phyloP scores from a whole-genome alignment of 2,888 invertebrate species.

The Encarsia formosa region DNA sequence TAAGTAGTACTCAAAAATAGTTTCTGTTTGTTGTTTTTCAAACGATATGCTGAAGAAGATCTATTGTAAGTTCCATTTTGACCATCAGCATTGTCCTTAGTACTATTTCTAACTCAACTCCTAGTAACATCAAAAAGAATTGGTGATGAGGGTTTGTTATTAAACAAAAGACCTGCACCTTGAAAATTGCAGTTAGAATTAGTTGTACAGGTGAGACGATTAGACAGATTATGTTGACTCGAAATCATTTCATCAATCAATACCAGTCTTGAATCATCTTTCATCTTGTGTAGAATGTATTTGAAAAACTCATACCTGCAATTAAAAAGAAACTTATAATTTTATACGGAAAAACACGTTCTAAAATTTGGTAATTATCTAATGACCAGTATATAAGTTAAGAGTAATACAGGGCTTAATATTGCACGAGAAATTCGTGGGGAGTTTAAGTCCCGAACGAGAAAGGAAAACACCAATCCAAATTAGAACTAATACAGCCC shows the following conservation, averaged over 20 bases:
- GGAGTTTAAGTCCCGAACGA: too few relatives aligned
- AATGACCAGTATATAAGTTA: too few relatives aligned
- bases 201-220: background rate
- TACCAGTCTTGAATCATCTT: conserved; percentile 26
- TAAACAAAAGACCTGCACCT: conserved; percentile 43
- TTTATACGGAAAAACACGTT: background rate
- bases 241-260: conserved; percentile 15
- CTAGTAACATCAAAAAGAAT: conserved; percentile 46
- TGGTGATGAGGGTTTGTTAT: conserved; percentile 40
- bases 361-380: too few relatives aligned
- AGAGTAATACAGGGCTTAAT: too few relatives aligned
- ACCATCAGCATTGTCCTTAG: too few relatives aligned
- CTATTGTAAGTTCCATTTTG: too few relatives aligned
- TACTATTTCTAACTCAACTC: conserved; percentile 37
- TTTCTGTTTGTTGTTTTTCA: too few relatives aligned
- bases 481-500: too few relatives aligned
- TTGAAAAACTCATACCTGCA: conserved; percentile 48
- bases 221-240: conserved; percentile 8
- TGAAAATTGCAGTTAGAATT: conserved; percentile 38
- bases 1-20: too few relatives aligned
- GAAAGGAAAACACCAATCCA: too few relatives aligned
- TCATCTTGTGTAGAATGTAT: conserved; percentile 37
- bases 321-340: conserved; percentile 9
- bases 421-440: too few relatives aligned
- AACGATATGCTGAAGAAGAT: too few relatives aligned